Evolutionary conservation across 2,113 vertebrate genomes (phyloP), one percentile per base, ranked within the genome.

Genomic region (Micronycteris hirsuta): DNA sequence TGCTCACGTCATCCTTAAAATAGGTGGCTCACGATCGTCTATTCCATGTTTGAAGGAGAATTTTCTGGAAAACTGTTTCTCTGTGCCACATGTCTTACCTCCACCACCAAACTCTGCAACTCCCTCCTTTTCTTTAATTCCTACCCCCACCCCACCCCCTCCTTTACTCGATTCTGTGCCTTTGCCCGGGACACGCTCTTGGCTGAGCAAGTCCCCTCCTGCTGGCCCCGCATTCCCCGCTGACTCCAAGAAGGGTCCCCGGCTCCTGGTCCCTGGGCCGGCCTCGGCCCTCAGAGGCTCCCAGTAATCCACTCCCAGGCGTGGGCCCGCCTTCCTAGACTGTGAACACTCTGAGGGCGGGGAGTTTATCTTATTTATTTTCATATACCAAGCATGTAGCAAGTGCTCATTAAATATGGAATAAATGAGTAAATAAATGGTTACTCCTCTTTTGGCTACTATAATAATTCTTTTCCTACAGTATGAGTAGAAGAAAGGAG

Each of bases 401-500:
- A 83, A 77, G 19, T 84, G 19, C 19, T 77, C 24, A 36, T 45
- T 61, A 82, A 68, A 67, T 86, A 26, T 36, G 61, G 49, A 78
- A 77, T 85, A 19, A 96, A 52, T 74, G 36, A 92, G 65, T 77
- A 52, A 45, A 68, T 54, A 24, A 92, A 84, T 83, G 70, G 71
- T 73, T 52, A 3, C 20, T 74, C 12, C n/a, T 77, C 15, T 70
- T 83, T 26, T 86, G 31, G 49, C 33, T 80, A 47, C 28, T 83
- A 31, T 38, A 52, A 54, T 74, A 63, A 20, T 61, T 41, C 41
- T 52, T 68, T 83, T 95, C 63, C 22, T 89, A 65, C 24, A 54
- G 24, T 54, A 19, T 47, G 15, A 80, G 36, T 13, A 91, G 54
- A 88, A 41, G 26, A 83, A 91, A 73, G 41, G 24, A 61, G 43